Conservation (phyloP, 1,140 invertebrate genomes). For the Cotesia glomerata region DNA sequence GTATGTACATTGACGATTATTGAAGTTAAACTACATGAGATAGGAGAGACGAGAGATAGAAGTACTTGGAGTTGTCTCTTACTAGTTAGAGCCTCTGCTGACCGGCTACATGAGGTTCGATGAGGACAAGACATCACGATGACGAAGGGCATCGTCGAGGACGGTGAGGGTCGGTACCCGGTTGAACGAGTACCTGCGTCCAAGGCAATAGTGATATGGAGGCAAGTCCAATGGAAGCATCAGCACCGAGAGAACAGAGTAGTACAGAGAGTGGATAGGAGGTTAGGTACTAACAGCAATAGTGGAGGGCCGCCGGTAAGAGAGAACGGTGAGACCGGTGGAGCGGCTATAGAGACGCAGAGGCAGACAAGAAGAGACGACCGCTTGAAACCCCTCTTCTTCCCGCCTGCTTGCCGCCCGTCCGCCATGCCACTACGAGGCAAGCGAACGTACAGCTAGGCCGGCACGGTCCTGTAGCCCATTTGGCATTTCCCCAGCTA, state of each 20-base stretch:
- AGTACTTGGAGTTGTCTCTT: neutral
- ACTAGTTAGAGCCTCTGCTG: neutral
- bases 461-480: slow-evolving; percentile 62
- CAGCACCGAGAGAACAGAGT: no score
- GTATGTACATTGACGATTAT: neutral
- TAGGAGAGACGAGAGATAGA: neutral
- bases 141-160: slow-evolving; percentile 31
- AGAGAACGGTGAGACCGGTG: slow-evolving; percentile 41
- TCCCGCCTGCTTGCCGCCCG: slow-evolving; percentile 45
- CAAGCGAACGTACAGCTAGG: slow-evolving; percentile 57
- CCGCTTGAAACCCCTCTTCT: slow-evolving; percentile 50
- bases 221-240: slow-evolving; percentile 17
- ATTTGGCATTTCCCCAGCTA: slow-evolving; percentile 67
- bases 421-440: slow-evolving; percentile 50
- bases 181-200: slow-evolving; percentile 24
- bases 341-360: slow-evolving; percentile 41
- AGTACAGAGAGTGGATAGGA: slow-evolving; percentile 1
- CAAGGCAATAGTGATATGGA: slow-evolving; percentile 28
- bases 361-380: slow-evolving; percentile 58
- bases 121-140: slow-evolving; percentile 24
- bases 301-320: slow-evolving; percentile 37
- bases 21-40: neutral
- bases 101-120: neutral
- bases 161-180: slow-evolving; percentile 29
- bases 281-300: slow-evolving; percentile 36